Evolutionary conservation across 1,140 invertebrate species (phyloP).

Genomic region (Drosophila pachea): DNA sequence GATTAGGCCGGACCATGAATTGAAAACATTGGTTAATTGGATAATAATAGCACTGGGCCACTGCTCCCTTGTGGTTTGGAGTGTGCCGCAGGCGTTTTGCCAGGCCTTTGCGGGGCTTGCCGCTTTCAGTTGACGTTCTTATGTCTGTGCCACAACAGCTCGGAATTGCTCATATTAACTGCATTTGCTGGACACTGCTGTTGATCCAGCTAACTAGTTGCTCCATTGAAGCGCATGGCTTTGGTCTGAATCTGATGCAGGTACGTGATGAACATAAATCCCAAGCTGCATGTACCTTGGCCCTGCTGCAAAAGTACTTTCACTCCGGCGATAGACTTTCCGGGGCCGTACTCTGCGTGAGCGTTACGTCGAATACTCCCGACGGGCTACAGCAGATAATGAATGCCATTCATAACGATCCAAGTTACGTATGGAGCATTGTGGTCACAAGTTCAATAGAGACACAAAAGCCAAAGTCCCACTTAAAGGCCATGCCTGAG

Average conservation of each 20-base stretch:
- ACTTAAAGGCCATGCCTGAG: slow-evolving; percentile 40
- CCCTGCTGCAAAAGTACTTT: slow-evolving; percentile 67
- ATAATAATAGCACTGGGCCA: slow-evolving; percentile 52
- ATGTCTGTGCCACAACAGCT: slow-evolving; percentile 44
- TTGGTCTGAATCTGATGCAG: slow-evolving; percentile 67
- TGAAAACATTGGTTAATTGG: slow-evolving; percentile 64
- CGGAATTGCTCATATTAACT: slow-evolving; percentile 14
- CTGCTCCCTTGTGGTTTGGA: slow-evolving; percentile 39
- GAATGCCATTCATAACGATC: slow-evolving; percentile 33
- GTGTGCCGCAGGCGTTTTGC: slow-evolving; percentile 11
- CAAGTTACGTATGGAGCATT: slow-evolving; percentile 51
- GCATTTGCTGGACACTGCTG: slow-evolving; percentile 5
- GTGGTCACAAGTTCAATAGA: slow-evolving; percentile 37
- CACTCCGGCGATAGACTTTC: slow-evolving; percentile 58
- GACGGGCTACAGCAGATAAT: slow-evolving; percentile 53
- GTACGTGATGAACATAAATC: slow-evolving; percentile 46
- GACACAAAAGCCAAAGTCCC: not conserved
- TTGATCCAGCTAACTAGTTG: slow-evolving; percentile 18
- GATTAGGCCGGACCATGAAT: slow-evolving; percentile 43
- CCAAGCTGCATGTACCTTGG: slow-evolving; percentile 53
- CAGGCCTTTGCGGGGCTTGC: slow-evolving; percentile 41
- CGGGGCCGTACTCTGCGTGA: slow-evolving; percentile 60
- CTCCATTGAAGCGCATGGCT: slow-evolving; percentile 21
- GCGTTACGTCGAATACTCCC: slow-evolving; percentile 38
- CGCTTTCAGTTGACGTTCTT: slow-evolving; percentile 46